phyloP scores from a whole-genome alignment of 2,888 invertebrate genomes.

The Drosophila meridionalis region DNA sequence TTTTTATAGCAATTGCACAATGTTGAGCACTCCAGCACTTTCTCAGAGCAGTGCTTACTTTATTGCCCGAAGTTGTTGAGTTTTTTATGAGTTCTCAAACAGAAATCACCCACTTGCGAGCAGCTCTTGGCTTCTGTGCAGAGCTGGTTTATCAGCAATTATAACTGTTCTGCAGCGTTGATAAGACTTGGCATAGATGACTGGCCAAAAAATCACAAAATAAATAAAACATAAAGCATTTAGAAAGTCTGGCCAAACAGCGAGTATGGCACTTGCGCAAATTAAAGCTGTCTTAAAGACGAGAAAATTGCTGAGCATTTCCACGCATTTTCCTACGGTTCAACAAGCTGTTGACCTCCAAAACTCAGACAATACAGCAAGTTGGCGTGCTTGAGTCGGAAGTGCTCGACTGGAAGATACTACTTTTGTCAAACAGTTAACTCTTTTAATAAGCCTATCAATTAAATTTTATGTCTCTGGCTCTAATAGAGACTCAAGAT shows the following conservation, averaged over 20 bases:
- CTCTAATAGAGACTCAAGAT: not conserved
- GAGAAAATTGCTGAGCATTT: slow-evolving; percentile 47
- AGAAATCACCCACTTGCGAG: slow-evolving; percentile 47
- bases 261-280: slow-evolving; percentile 7
- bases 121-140: slow-evolving; percentile 28
- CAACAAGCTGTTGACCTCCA: slow-evolving; percentile 72
- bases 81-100: slow-evolving; percentile 53
- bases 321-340: slow-evolving; percentile 44
- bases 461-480: not conserved
- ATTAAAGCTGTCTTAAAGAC: slow-evolving; percentile 37
- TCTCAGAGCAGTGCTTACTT: slow-evolving; percentile 43
- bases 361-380: slow-evolving; percentile 23
- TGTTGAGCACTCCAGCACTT: slow-evolving; percentile 40
- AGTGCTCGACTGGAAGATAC: not conserved
- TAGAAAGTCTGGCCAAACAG: slow-evolving; percentile 35
- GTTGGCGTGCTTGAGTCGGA: not conserved
- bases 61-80: slow-evolving; percentile 53
- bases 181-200: slow-evolving; percentile 7
- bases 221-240: slow-evolving; percentile 10
- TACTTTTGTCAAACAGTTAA: not conserved
- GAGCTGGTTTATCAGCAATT: slow-evolving; percentile 30
- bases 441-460: not conserved
- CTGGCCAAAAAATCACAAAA: slow-evolving; percentile 2
- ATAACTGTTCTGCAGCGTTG: slow-evolving; percentile 1
- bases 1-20: slow-evolving; percentile 64